phyloP scores from a whole-genome alignment of 2,888 invertebrate species.

The Oegoconia quadripuncta region DNA sequence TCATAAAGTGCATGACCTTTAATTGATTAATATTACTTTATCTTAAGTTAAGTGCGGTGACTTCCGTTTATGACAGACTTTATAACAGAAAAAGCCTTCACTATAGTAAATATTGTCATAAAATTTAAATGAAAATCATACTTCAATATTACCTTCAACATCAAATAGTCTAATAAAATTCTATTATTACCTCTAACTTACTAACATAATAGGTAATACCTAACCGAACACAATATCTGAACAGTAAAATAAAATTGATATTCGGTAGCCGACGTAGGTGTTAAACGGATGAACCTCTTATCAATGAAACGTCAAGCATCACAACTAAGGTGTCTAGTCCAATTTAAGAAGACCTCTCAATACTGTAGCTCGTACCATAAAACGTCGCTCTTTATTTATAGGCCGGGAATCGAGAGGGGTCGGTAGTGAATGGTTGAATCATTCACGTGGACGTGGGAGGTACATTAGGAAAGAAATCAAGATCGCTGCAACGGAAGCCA shows the following conservation, averaged over 20 bases:
- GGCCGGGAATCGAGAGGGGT: constrained; percentile 29
- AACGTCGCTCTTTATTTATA: constrained; percentile 24
- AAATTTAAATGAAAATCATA: too few species aligned
- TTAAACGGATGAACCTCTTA: constrained; percentile 60
- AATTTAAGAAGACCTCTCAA: constrained; percentile 32
- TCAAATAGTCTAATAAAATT: not conserved
- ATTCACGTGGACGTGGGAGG: constrained; percentile 67
- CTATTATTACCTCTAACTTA: constrained; percentile 6
- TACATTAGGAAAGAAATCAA: constrained; percentile 70
- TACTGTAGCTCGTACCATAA: constrained; percentile 21
- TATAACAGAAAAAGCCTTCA: not conserved
- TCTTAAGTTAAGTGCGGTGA: too few species aligned
- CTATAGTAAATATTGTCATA: too few species aligned
- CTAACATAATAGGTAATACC: constrained; percentile 9
- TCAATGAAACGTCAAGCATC: constrained; percentile 51
- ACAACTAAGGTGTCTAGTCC: constrained; percentile 39
- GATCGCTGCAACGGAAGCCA: constrained; percentile 71
- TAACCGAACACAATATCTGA: constrained; percentile 12
- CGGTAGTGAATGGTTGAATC: constrained; percentile 44
- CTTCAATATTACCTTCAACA: too few species aligned
- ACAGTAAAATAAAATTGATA: constrained; percentile 32
- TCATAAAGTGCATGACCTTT: too few species aligned
- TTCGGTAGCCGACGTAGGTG: constrained; percentile 62
- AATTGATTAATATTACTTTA: too few species aligned
- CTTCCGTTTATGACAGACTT: not conserved